A percentile compares a stretch with the other conserved stretches of the same genome.
Conservation (phyloP, 2,888 invertebrate genomes). For the Rhagonycha lutea region DNA sequence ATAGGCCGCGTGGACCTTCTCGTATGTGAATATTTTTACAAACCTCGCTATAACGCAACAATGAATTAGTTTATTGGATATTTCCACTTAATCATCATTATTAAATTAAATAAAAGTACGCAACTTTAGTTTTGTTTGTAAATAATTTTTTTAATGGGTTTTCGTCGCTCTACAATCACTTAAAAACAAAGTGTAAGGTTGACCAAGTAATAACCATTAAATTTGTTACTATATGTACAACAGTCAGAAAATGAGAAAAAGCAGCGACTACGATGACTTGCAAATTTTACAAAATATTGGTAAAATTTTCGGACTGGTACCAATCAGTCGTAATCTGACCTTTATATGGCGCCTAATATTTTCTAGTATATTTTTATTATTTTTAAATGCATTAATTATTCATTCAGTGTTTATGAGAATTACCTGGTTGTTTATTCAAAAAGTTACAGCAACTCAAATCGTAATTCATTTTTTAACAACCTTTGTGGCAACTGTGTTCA, state of each 20-base stretch:
- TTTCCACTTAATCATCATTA: no score
- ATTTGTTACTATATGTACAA: neutral
- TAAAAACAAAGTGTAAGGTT: no score
- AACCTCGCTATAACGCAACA: no score
- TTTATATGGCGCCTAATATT: neutral
- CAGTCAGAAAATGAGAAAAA: neutral
- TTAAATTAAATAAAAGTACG: no score
- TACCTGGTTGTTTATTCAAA: neutral
- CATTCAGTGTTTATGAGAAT: neutral
- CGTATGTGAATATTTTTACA: no score
- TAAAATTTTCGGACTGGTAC: neutral
- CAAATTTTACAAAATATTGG: neutral
- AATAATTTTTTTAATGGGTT: no score
- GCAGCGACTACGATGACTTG: neutral
- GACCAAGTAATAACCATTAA: neutral
- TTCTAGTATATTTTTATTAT: neutral
- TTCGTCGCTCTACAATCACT: no score
- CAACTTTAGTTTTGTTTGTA: no score
- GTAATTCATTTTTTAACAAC: neutral
- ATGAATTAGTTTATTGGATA: no score
- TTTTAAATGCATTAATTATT: neutral
- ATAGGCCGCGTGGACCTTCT: no score
- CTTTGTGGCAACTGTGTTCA: neutral
- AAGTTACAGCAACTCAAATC: neutral
- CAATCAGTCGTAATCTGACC: neutral